phyloP scores from a whole-genome alignment of 2,888 invertebrate genomes.

The Opisthograptis luteolata region DNA sequence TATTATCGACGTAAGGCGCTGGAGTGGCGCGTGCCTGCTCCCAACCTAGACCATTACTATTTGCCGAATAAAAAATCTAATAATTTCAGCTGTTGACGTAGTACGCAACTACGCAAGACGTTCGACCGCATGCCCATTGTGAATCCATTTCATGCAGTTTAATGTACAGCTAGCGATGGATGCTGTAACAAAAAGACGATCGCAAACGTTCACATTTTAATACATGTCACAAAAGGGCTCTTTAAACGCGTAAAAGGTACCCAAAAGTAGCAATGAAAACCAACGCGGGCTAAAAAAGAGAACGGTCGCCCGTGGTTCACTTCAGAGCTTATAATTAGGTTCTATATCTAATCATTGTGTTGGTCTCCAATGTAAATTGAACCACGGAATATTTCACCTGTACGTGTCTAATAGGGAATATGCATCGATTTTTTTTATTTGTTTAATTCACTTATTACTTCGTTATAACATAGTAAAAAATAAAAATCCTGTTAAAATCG shows the following conservation, averaged over 20 bases:
- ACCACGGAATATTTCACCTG: constrained; percentile 77
- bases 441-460: too few relatives aligned
- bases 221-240: constrained; percentile 15
- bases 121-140: constrained; percentile 27
- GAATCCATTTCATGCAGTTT: constrained; percentile 34
- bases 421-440: too few relatives aligned
- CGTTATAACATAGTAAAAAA: too few relatives aligned
- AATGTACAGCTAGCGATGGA: constrained; percentile 9
- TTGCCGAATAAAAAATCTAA: constrained; percentile 49
- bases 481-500: too few relatives aligned
- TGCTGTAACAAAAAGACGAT: constrained; percentile 9
- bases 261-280: constrained; percentile 42
- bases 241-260: constrained; percentile 13
- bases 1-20: constrained; percentile 60
- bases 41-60: constrained; percentile 59
- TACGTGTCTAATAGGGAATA: constrained; percentile 82
- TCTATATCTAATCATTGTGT: constrained; percentile 64
- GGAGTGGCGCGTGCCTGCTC: constrained; percentile 60
- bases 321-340: constrained; percentile 56
- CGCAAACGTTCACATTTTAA: not conserved
- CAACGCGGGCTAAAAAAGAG: constrained; percentile 51
- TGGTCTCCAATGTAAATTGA: constrained; percentile 66
- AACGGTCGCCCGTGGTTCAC: constrained; percentile 47
- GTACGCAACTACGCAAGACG: constrained; percentile 33
- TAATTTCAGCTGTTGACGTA: constrained; percentile 48